Evolutionary conservation across 2,888 invertebrate genomes (phyloP).

Genomic region (Amphipyra berbera): DNA sequence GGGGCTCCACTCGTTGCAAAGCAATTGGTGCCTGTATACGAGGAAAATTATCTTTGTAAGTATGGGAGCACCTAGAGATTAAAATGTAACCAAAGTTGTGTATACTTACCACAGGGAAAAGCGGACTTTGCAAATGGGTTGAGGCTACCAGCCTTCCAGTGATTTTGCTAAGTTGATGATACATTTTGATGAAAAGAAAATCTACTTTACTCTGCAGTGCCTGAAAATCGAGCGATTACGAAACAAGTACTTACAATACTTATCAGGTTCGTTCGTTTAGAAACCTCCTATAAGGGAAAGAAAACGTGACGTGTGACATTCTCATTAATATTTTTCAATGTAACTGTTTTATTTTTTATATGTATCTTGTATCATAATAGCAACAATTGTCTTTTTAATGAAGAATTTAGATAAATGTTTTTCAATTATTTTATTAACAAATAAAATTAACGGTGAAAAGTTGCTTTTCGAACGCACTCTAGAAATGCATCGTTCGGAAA

Average conservation of each 20-base stretch:
- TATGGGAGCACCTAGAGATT: slow-evolving; percentile 28
- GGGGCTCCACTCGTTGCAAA: slow-evolving; percentile 83
- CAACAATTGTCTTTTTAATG: neutral
- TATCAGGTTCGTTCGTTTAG: slow-evolving; percentile 66
- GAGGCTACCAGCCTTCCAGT: slow-evolving; percentile 84
- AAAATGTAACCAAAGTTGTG: slow-evolving; percentile 38
- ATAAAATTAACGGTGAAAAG: neutral
- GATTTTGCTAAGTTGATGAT: slow-evolving; percentile 83
- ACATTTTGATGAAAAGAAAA: slow-evolving; percentile 74
- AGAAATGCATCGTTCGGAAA: slow-evolving; percentile 21
- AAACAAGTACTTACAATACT: slow-evolving; percentile 84
- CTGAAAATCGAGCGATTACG: slow-evolving; percentile 80
- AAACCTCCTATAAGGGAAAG: slow-evolving; percentile 49
- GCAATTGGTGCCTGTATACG: slow-evolving; percentile 79
- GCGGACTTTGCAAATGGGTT: slow-evolving; percentile 80
- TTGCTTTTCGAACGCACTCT: slow-evolving; percentile 27
- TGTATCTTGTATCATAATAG: neutral
- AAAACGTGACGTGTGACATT: slow-evolving; percentile 7
- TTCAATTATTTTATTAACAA: neutral
- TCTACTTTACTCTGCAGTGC: slow-evolving; percentile 54
- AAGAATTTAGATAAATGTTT: neutral
- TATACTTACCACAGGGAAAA: slow-evolving; percentile 84
- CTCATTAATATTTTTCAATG: neutral
- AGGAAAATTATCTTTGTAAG: slow-evolving; percentile 35
- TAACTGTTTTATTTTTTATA: neutral